phyloP scores from a whole-genome alignment of 2,888 invertebrate genomes.

The Hemicrepidius hirtus region DNA sequence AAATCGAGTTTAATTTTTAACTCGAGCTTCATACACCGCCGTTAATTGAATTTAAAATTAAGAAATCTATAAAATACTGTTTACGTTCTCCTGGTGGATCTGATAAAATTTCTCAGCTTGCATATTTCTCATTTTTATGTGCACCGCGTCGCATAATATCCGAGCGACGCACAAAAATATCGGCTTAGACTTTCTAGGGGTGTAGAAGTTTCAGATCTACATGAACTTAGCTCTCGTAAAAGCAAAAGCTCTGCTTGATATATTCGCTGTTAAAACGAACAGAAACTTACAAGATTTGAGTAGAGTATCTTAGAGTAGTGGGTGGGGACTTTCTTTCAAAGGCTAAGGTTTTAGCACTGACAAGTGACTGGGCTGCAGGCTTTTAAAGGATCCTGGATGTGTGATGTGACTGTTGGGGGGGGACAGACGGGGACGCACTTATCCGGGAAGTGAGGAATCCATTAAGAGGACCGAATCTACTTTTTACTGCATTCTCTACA shows the following conservation, averaged over 20 bases:
- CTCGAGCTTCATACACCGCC: no score
- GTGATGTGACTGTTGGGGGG: conserved; percentile 62
- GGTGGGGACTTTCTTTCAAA: conserved; percentile 62
- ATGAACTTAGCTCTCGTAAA: conserved; percentile 61
- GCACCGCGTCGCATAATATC: conserved; percentile 36
- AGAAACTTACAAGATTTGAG: conserved; percentile 67
- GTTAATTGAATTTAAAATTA: no score
- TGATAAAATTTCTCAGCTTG: neutral
- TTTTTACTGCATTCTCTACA: conserved; percentile 62
- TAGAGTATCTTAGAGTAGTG: conserved; percentile 59
- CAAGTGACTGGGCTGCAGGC: conserved; percentile 64
- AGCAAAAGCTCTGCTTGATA: conserved; percentile 63
- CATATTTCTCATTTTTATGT: conserved; percentile 38
- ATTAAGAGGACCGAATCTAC: conserved; percentile 65
- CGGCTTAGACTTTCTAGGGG: conserved; percentile 58
- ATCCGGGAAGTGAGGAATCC: conserved; percentile 67
- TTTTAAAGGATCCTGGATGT: conserved; percentile 64
- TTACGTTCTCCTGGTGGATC: no score
- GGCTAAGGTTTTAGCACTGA: conserved; percentile 66
- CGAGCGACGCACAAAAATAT: conserved; percentile 60
- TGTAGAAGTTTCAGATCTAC: conserved; percentile 63
- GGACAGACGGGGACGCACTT: conserved; percentile 62
- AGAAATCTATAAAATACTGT: no score
- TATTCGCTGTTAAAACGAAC: conserved; percentile 65
- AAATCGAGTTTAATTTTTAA: neutral